Percentiles rank a stretch among this genome's conserved stretches.
Evolutionary conservation across 1,140 invertebrate species (phyloP).

Genomic region (Chelonus insularis): DNA sequence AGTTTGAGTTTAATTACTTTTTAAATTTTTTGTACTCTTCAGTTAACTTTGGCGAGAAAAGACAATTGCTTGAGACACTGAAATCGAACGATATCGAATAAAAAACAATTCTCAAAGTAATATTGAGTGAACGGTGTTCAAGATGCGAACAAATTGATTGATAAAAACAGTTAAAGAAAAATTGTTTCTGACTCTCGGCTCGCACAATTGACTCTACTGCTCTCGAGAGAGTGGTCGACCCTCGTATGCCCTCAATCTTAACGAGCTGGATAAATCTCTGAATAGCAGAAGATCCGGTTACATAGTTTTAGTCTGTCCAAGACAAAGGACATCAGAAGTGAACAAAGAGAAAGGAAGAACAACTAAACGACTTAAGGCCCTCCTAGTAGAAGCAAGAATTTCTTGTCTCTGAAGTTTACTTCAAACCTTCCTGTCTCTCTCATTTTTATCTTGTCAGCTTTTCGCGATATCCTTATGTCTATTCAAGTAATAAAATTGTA

Average conservation of each 20-base stretch:
- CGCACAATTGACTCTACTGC: slow-evolving; percentile 14
- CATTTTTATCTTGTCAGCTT: background rate
- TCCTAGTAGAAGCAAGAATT: slow-evolving; percentile 11
- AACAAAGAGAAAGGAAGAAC: slow-evolving; percentile 3
- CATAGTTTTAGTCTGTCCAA: slow-evolving; percentile 12
- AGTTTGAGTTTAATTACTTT: too few species aligned
- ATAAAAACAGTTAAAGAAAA: background rate
- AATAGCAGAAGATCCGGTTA: slow-evolving; percentile 25
- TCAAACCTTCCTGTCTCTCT: background rate
- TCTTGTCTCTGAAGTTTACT: slow-evolving; percentile 12
- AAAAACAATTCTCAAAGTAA: too few species aligned
- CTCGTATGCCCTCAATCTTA: slow-evolving; percentile 18
- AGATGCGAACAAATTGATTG: background rate
- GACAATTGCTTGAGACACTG: too few species aligned
- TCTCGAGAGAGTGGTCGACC: slow-evolving; percentile 12
- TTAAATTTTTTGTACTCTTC: too few species aligned
- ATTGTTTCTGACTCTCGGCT: slow-evolving; percentile 17
- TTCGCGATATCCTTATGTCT: slow-evolving; percentile 5
- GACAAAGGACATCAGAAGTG: slow-evolving; percentile 18
- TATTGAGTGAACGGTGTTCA: background rate
- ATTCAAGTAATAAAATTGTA: slow-evolving; percentile 7
- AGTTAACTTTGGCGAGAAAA: too few species aligned
- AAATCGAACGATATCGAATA: too few species aligned
- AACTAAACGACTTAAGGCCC: slow-evolving; percentile 3
- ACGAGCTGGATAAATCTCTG: slow-evolving; percentile 27